Evolutionary conservation across 2,888 invertebrate genomes (phyloP).

Genomic region (Limnephilus auricula): DNA sequence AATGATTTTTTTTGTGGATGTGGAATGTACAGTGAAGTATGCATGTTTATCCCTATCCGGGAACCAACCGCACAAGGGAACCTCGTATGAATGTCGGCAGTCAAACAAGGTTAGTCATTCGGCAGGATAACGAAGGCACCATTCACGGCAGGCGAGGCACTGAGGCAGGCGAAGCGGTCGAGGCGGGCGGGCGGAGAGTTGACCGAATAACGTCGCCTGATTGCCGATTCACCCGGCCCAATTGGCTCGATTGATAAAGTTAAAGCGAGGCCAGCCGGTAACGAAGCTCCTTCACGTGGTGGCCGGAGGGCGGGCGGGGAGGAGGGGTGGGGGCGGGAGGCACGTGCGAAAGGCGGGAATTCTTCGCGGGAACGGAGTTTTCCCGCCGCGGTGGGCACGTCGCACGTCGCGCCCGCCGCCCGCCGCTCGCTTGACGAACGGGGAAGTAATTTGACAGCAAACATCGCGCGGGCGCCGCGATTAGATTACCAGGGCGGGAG

Average conservation of each 20-base stretch:
- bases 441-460: slow-evolving; percentile 66
- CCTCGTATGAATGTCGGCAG: slow-evolving; percentile 49
- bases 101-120: slow-evolving; percentile 65
- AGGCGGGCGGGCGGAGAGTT: slow-evolving; percentile 67
- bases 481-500: slow-evolving; percentile 56
- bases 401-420: slow-evolving; percentile 67
- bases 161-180: slow-evolving; percentile 65
- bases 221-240: slow-evolving; percentile 78
- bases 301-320: slow-evolving; percentile 72
- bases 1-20: background rate
- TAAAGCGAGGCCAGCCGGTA: slow-evolving; percentile 70
- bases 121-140: slow-evolving; percentile 64
- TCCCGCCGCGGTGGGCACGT: slow-evolving; percentile 70
- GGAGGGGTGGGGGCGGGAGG: slow-evolving; percentile 48
- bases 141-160: slow-evolving; percentile 39
- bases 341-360: slow-evolving; percentile 67
- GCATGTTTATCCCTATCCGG: slow-evolving; percentile 21
- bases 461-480: slow-evolving; percentile 61
- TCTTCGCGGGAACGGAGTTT: slow-evolving; percentile 47
- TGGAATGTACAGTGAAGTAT: background rate
- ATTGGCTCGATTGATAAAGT: slow-evolving; percentile 78
- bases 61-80: slow-evolving; percentile 32
- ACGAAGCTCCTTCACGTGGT: slow-evolving; percentile 76
- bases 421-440: slow-evolving; percentile 60
- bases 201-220: slow-evolving; percentile 71